Evolutionary conservation across 2,888 invertebrate species (phyloP), one percentile per base, ranked within the genome.

Genomic region (Megalurothrips usitatus): DNA sequence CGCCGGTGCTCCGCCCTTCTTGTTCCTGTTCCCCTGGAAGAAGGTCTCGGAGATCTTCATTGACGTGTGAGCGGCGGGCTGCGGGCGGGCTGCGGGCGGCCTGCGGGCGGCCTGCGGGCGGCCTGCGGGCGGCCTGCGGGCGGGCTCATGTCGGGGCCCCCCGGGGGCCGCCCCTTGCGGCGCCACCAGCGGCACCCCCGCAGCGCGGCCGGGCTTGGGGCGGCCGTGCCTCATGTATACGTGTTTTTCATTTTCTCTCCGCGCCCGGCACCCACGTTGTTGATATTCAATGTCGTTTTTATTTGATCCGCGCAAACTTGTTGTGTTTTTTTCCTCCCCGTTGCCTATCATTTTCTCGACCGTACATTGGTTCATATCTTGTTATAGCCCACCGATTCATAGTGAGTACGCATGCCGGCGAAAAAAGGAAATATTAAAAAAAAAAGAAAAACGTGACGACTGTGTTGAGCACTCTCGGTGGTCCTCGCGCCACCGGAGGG

Each of bases 361-460:
- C 68, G 68, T 75, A 12, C 26, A 19, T 58, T 75, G 68, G 68
- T 75, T 75, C 68, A 75, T 75, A 75, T 75, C 68, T 75, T 75
- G 68, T 75, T 75, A 75, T 75, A 75, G 68, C 68, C 68, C 68
- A 75, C 68, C 68, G 68, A 75, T 75, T n/a, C 58, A 58, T 58
- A 75, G 68, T 75, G 68, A 75, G 68, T 75, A 75, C 68, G 68
- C 68, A 75, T 75, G 68, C 68, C 23, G 68, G 68, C 68, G 23
- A 68, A 8, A 23, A 68, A n/a, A n/a, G 52, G 52, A 12, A 52
- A 17, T 52, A 1, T 52, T 52, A 52, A 17, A 14, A 17, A 52
- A 17, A 52, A 52, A 52, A 52, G 17, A 52, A 52, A 19, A 19
- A 58, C 58, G 68, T 75, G 68, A 75, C 26, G 68, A 75, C 68